phyloP scores from a whole-genome alignment of 1,140 invertebrate genomes.

The Gryon sp. region DNA sequence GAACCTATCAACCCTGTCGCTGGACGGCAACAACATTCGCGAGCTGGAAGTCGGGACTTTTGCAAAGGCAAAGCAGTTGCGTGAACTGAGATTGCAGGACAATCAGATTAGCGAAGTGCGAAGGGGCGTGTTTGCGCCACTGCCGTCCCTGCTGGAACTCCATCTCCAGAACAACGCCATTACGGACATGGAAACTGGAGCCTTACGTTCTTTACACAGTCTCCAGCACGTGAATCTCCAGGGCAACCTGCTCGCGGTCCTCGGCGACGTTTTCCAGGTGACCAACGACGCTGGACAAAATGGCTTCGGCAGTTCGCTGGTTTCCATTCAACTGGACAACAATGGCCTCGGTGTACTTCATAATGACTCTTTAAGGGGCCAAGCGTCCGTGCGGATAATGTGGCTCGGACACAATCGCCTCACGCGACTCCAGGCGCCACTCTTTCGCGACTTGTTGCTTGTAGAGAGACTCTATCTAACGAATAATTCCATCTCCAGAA shows the following conservation, averaged over 20 bases:
- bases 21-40: constrained; percentile 94
- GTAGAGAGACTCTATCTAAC: constrained; percentile 90
- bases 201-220: constrained; percentile 88
- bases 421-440: constrained; percentile 84
- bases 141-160: constrained; percentile 89
- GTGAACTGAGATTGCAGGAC: constrained; percentile 92
- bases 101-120: constrained; percentile 88
- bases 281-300: constrained; percentile 61
- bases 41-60: constrained; percentile 90
- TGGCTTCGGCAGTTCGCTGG: constrained; percentile 82
- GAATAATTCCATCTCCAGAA: constrained; percentile 89
- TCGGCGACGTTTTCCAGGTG: constrained; percentile 90
- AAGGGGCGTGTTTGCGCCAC: constrained; percentile 88
- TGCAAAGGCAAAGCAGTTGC: constrained; percentile 84
- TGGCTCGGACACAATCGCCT: constrained; percentile 92
- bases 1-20: constrained; percentile 89
- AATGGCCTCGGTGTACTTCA: constrained; percentile 90
- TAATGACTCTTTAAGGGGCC: constrained; percentile 87
- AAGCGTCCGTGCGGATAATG: constrained; percentile 90
- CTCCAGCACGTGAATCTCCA: constrained; percentile 94
- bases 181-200: constrained; percentile 88
- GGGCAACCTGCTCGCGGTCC: constrained; percentile 86
- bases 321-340: constrained; percentile 91
- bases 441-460: constrained; percentile 87
- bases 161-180: constrained; percentile 94